Conservation (phyloP, 2,113 vertebrate genomes). For the Anoura caudifer region DNA sequence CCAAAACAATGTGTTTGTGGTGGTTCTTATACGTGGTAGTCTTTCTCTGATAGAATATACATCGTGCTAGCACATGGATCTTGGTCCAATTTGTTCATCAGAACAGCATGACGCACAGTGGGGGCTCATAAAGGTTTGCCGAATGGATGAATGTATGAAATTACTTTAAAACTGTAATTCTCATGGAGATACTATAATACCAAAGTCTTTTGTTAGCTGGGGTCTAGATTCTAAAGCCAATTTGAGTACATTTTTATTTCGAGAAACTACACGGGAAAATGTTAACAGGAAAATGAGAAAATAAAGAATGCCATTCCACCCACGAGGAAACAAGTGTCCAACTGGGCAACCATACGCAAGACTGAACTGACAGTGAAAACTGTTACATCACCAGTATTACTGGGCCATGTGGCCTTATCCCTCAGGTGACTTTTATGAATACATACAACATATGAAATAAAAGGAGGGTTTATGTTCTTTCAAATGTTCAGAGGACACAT, state of each 20-base stretch:
- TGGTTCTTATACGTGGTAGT: neutral
- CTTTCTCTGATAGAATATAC: neutral
- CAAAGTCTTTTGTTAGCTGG: neutral
- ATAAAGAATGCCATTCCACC: neutral
- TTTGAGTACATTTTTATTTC: constrained; percentile 9
- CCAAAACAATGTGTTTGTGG: neutral
- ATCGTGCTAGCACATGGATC: rapidly evolving
- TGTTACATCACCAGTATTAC: neutral
- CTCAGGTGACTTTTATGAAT: neutral
- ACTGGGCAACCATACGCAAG: neutral
- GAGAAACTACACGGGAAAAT: neutral
- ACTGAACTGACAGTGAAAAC: rapidly evolving
- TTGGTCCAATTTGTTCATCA: neutral
- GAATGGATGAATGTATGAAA: neutral
- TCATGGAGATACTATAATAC: neutral
- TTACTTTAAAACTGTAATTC: neutral
- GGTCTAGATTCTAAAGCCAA: neutral
- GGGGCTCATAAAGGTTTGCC: neutral
- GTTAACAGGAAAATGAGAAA: neutral
- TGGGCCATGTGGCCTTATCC: rapidly evolving
- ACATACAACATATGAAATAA: neutral
- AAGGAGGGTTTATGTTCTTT: neutral
- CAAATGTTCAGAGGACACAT: rapidly evolving
- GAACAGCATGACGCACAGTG: neutral
- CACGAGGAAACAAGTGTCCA: neutral